Base-by-base conservation (phyloP, 2,888 invertebrate genomes). In the Pycnomerus fuliginosus region DNA sequence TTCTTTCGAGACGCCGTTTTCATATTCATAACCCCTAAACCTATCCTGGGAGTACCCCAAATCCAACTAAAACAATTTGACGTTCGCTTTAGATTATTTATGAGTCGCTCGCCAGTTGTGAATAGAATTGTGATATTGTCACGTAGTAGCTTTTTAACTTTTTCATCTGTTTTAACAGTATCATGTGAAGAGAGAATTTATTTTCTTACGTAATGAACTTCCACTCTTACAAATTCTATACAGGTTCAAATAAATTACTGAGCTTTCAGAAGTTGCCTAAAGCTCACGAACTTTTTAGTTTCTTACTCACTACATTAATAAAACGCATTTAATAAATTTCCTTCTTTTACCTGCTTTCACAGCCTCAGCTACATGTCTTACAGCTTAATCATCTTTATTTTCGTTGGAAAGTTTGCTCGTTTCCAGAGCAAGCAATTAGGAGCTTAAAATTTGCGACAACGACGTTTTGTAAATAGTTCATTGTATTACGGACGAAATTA, bases 1-100 rank as follows among this genome's bases (percentile, higher is more conserved):
- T 38, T 38, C 23, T 37, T 5, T 5, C 12, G 14, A 27, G 27
- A 17, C 12, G 17, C 17, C 16, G 12, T 11, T 22, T 27, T 41
- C 11, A 12, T 35, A 35, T 25, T 16, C 35, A 13, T 15, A 22
- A 30, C 16, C 24, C 20, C 14, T 16, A 11, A 20, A 41, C 24
- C 22, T 34, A 41, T 27, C 25, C 29, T 36, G 15, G 25, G 22
- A 27, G 33, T 41, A 29, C 34, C 34, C 41, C 16, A 25, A 28
- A 32, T 44, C 28, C 32, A 31, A 35, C 35, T 35, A 23, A 37
- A 44, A 44, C 44, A 38, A 38, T 44, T 44, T 29, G 38, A 44
- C 28, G 22, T 37, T 44, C 32, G 13, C 23, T 28, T 12, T 28
- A 38, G 5, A 25, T 44, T 39, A 40, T 40, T 39, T 45, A 35